Base-by-base conservation (phyloP, 1,140 invertebrate species). In the Polypedilum pembai region DNA sequence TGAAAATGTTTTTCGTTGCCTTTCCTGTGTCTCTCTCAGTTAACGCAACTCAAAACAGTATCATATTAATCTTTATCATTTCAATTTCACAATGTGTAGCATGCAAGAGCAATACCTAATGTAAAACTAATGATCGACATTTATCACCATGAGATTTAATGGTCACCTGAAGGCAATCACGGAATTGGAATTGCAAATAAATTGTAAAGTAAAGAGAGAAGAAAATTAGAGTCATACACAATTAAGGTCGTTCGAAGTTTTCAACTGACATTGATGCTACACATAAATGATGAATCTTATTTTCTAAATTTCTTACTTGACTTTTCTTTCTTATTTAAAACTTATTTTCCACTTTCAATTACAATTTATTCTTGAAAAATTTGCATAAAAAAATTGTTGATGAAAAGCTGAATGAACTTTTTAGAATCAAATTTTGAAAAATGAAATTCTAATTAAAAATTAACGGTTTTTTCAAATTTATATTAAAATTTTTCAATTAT, bases 51-150 rank as follows among this genome's bases (percentile, higher is more conserved):
- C n/a, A n/a, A 56, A 56, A 56, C 45, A 56, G 45, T 12, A 56
- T 56, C 45, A 4, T 56, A 56, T 56, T n/a, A 56, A 56, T 56
- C 45, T 56, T 56, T 56, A 56, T 56, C 45, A 56, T 56, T 56
- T 56, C 45, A 56, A 56, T 56, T 56, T 15, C 45, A 56, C 45
- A 56, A 56, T n/a, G 45, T 56, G 45, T 56, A 56, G 12, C 12
- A 56, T n/a, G 15, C 12, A 56, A 56, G 45, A 56, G 45, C 45
- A 56, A 56, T 56, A 56, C 45, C 45, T 56, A 56, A 56, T 56
- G 45, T 56, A 56, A 56, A 56, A 56, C 45, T 56, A 56, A 56
- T 56, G 45, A 56, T 56, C 45, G n/a, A 56, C 45, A 56, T 56
- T 56, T 56, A 56, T 56, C 45, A 56, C 45, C n/a, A 56, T 56